phyloP scores from a whole-genome alignment of 2,888 invertebrate genomes.

The Zonitis immaculata region DNA sequence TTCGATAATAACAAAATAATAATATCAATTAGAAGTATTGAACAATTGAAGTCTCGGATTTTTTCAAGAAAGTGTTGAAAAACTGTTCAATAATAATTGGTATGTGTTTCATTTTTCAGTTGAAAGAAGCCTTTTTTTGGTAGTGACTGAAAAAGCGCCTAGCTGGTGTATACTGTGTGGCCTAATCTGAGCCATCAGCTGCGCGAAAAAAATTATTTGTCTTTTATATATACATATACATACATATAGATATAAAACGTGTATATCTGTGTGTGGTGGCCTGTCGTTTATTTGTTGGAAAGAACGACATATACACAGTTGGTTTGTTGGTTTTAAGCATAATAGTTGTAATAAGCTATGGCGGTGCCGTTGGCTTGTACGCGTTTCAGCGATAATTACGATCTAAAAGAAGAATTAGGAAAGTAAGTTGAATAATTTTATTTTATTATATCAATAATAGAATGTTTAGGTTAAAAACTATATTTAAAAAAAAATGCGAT shows the following conservation, averaged over 20 bases:
- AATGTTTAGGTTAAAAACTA: no score
- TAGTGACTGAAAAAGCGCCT: constrained; percentile 7
- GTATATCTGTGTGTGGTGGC: constrained; percentile 4
- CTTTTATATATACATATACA: not conserved
- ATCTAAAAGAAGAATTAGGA: constrained; percentile 98
- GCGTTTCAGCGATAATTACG: constrained; percentile 99
- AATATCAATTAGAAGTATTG: no score
- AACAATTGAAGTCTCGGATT: no score
- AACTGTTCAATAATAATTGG: no score
- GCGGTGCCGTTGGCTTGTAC: constrained; percentile 88
- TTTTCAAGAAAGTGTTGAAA: no score
- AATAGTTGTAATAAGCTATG: constrained; percentile 57
- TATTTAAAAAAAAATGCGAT: no score
- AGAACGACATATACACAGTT: constrained; percentile 32
- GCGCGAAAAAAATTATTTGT: constrained; percentile 15
- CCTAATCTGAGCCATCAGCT: constrained; percentile 20
- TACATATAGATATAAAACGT: not conserved
- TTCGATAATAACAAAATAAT: no score
- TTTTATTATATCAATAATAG: no score
- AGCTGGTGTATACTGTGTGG: constrained; percentile 32
- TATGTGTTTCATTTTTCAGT: no score
- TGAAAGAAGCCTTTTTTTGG: no score
- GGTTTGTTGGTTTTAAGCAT: constrained; percentile 39
- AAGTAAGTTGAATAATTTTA: constrained; percentile 70
- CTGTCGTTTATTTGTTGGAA: constrained; percentile 29